Percentiles rank a stretch among this genome's conserved stretches.
Evolutionary conservation across 2,113 vertebrate genomes (phyloP).

Genomic region (Grammomys dolichurus): DNA sequence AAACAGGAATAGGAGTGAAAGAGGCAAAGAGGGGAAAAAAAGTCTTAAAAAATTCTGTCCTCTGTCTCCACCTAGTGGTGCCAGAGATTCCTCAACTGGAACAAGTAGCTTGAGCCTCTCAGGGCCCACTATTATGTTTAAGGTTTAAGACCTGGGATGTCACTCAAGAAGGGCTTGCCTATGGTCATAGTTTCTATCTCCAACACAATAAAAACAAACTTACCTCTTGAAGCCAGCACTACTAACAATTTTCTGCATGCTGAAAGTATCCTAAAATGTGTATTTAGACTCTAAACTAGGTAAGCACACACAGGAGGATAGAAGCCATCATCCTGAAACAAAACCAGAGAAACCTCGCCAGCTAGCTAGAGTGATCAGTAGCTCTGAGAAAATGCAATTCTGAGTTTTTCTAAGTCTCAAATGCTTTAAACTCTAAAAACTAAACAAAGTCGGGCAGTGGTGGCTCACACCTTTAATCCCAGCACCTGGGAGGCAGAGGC

Average conservation of each 20-base stretch:
- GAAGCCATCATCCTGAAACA: conserved; percentile 56
- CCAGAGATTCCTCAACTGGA: not conserved
- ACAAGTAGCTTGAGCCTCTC: not conserved
- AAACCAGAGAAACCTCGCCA: conserved; percentile 58
- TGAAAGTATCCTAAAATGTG: conserved; percentile 63
- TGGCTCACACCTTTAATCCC: no score
- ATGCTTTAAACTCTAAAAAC: conserved; percentile 65
- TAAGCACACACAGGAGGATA: conserved; percentile 38
- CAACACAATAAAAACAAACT: not conserved
- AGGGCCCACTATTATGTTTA: not conserved
- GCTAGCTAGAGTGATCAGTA: conserved; percentile 57
- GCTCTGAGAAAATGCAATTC: conserved; percentile 52
- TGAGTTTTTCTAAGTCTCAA: conserved; percentile 63
- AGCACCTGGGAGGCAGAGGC: no score
- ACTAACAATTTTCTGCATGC: conserved; percentile 37
- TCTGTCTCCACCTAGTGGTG: conserved; percentile 74
- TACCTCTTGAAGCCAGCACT: conserved; percentile 18
- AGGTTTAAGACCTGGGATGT: not conserved
- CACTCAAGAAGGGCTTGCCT: not conserved
- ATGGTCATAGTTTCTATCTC: not conserved
- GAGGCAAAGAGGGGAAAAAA: not conserved
- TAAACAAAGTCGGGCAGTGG: not conserved
- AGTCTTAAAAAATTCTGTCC: conserved; percentile 45
- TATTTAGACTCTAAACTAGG: conserved; percentile 65
- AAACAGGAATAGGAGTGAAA: not conserved